These are phyloP conservation scores for Therioaphis trifolii DNA, from an alignment of 2,888 invertebrate species.

Conservation along the genomic window DNA sequence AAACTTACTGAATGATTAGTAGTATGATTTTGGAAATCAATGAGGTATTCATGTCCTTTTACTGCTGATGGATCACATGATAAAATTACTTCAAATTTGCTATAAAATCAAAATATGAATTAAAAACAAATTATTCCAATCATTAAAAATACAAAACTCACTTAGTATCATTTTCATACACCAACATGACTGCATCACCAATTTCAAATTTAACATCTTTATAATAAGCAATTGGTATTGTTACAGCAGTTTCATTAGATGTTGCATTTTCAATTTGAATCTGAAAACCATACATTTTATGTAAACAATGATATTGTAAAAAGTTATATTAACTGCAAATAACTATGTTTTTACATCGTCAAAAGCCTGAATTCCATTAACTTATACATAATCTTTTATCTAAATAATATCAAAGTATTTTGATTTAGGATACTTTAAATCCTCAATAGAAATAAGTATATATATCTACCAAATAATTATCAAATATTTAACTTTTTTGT, in stretches of 20 bases:
- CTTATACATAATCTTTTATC: neutral
- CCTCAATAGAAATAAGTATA: too few species aligned
- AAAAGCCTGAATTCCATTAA: neutral
- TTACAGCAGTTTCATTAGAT: neutral
- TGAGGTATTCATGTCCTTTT: slow-evolving; percentile 39
- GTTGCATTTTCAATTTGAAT: slow-evolving; percentile 27
- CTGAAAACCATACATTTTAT: slow-evolving; percentile 13
- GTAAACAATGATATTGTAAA: too few species aligned
- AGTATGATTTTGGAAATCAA: slow-evolving; percentile 26
- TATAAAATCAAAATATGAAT: neutral
- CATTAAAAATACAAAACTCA: neutral
- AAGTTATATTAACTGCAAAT: too few species aligned
- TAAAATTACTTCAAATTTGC: slow-evolving; percentile 46
- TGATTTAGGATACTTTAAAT: neutral
- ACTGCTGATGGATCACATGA: slow-evolving; percentile 36
- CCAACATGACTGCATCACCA: slow-evolving; percentile 6
- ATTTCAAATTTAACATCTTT: slow-evolving; percentile 19
- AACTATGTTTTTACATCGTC: too few species aligned
- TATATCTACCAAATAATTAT: too few species aligned
- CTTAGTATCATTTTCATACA: slow-evolving; percentile 31
- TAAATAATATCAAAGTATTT: neutral
- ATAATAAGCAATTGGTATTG: slow-evolving; percentile 23
- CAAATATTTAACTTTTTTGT: too few species aligned
- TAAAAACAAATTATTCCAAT: neutral
- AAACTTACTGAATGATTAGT: slow-evolving; percentile 26